Base-by-base conservation (phyloP, 2,113 vertebrate species). In the Vulpes ferrilata region DNA sequence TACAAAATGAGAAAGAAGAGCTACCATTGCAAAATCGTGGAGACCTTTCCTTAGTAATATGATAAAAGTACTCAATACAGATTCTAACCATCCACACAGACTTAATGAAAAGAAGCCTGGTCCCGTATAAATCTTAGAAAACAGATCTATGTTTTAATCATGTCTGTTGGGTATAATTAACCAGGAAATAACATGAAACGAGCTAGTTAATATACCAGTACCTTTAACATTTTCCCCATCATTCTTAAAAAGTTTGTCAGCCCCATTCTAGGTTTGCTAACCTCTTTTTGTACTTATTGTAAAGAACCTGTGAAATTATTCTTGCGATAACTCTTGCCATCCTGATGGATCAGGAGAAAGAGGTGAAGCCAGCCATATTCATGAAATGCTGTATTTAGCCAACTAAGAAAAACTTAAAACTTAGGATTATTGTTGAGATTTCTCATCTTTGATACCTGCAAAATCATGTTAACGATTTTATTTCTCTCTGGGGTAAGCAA, bases 341-440 rank as follows among this genome's bases (percentile, higher is more conserved):
- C 15, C 35, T 73, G 7, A 35, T 15, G 27, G 1, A 17, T 60
- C 38, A 59, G 64, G 23, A 85, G 71, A 38, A 96, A 27, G 30
- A 62, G 35, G n/a, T n/a, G 53, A 80, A 89, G 27, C 88, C 57
- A 87, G n/a, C 67, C 65, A 57, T 86, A 30, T 76, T 62, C 60
- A 88, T 43, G 74, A 87, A 83, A 27, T 80, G 11, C 69, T 85
- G 48, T 53, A 95, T 65, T 95, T 73, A 64, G 15, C 57, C 74
- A 81, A 67, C n/a, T 69, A 82, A 80, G 88, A 90, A 51, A 90
- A 83, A 76, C n/a, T 60, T 74, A 74, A 95, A 89, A 19, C 35
- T n/a, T 53, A 65, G 10, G 64, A 8, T 94, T 74, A 43, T n/a
- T 84, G 30, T 88, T 80, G 51, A 88, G 35, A 32, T 64, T 71